Conservation (phyloP, 2,888 invertebrate genomes). For the Homarus gammarus region DNA sequence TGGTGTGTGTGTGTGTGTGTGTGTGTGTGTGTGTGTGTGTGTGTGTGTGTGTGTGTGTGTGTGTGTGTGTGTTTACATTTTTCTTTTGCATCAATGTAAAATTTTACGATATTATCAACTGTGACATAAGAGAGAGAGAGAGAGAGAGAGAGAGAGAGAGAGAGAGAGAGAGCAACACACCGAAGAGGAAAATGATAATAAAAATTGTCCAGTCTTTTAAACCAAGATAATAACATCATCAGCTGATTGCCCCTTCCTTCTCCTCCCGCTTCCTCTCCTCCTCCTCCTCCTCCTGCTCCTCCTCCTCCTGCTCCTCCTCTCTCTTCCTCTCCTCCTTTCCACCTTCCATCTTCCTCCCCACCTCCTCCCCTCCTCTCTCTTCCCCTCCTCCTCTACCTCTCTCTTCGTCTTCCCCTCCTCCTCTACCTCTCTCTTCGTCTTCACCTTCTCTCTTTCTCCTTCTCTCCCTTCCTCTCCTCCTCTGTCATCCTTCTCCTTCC, state of each 20-base stretch:
- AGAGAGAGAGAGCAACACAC: too few species aligned
- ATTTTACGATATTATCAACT: too few species aligned
- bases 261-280: neutral
- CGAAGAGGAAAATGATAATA: too few species aligned
- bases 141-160: too few species aligned
- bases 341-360: neutral
- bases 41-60: neutral
- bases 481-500: too few species aligned
- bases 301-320: neutral
- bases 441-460: too few species aligned
- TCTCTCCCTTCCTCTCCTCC: too few species aligned
- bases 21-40: conserved; percentile 2
- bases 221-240: too few species aligned
- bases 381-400: conserved; percentile 3
- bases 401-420: neutral
- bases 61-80: neutral
- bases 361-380: neutral
- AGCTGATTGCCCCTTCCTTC: neutral
- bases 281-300: neutral
- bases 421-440: neutral
- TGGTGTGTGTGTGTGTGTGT: too few species aligned
- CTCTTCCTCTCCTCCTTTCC: neutral
- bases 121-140: too few species aligned
- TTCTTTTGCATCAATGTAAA: neutral
- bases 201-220: too few species aligned